A percentile compares a stretch with the other conserved stretches of the same genome.
These are phyloP conservation scores for Eunapius fragilis DNA, from an alignment of 37 sponge, comb jelly and placozoan genomes.

Conservation along the genomic window DNA sequence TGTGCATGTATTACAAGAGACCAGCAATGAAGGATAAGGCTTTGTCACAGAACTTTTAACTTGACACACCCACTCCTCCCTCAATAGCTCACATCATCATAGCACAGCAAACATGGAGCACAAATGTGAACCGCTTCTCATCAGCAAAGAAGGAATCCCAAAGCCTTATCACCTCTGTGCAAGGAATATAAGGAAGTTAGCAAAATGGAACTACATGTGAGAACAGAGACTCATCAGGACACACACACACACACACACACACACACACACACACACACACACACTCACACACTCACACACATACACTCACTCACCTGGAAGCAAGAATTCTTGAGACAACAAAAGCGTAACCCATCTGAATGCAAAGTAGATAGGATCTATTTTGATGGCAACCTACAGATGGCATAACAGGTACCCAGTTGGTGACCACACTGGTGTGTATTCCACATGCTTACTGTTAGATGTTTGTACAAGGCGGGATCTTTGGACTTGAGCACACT, in stretches of 20 bases:
- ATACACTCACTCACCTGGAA: slow-evolving; percentile 74
- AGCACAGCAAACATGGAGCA: slow-evolving; percentile 85
- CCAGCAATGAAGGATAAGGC: no score
- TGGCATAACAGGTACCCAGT: slow-evolving; percentile 6
- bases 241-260: no score
- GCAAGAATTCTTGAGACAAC: slow-evolving; percentile 94
- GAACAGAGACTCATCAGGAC: no score
- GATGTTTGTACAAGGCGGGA: slow-evolving; percentile 46
- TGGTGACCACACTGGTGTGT: background rate
- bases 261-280: no score
- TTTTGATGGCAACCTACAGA: slow-evolving; percentile 42
- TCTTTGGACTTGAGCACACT: slow-evolving; percentile 63
- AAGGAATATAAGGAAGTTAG: no score
- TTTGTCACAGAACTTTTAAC: no score
- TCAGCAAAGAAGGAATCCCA: slow-evolving; percentile 93
- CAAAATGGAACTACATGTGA: no score
- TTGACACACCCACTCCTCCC: background rate
- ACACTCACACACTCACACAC: background rate
- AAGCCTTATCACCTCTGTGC: slow-evolving; percentile 81
- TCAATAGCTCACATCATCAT: slow-evolving; percentile 81
- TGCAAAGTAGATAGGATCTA: slow-evolving; percentile 84
- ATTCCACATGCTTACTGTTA: background rate
- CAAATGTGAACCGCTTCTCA: slow-evolving; percentile 80
- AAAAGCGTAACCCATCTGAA: slow-evolving; percentile 96
- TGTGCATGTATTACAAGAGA: no score